Evolutionary conservation across 2,888 invertebrate genomes (phyloP), one percentile per base, ranked within the genome.

Genomic region (Aleiodes testaceus): DNA sequence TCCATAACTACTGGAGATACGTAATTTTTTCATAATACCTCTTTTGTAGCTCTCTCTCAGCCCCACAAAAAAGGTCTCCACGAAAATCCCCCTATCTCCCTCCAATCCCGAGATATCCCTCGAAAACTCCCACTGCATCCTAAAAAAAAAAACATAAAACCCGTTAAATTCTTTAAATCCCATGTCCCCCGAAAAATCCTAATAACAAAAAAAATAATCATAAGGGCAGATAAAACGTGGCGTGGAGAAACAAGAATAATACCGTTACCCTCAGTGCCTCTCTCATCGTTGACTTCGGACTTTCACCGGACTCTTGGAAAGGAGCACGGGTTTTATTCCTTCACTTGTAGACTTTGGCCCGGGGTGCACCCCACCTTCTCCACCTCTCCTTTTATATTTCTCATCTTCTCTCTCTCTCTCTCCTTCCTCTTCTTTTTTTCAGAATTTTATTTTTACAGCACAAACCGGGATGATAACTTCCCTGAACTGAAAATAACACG

Each of bases 251-350:
- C 72, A 74, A 74, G 75, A 72, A 77, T 75, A 74, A 75, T 77
- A 77, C 76, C 75, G 76, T 76, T 77, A 77, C 75, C 75, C 75
- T 74, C 73, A 26, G 73, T 74, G 74, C 73, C 72, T 72, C 73
- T 74, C 70, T 72, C 74, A 70, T 70, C 74, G 75, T 72, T 65
- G 75, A 77, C 77, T 77, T 77, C 76, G 68, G 75, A 77, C 77
- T 77, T 77, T 77, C 76, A 77, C 77, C 76, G 74, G 50, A 26
- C 50, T 61, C 52, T 59, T 63, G 71, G 52, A 71, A 67, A 70
- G 65, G 70, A 70, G 66, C 59, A 70, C 70, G 70, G 22, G 50
- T 20, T 52, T 63, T 69, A 36, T 36, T 36, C 36, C 36, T 36
- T 36, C 36, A 36, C 59, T 30, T 69, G 69, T 69, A 49, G 71